Percentiles rank a stretch among this genome's conserved stretches.
Evolutionary conservation across 2,113 vertebrate genomes (phyloP).

Genomic region (Colossoma macropomum): DNA sequence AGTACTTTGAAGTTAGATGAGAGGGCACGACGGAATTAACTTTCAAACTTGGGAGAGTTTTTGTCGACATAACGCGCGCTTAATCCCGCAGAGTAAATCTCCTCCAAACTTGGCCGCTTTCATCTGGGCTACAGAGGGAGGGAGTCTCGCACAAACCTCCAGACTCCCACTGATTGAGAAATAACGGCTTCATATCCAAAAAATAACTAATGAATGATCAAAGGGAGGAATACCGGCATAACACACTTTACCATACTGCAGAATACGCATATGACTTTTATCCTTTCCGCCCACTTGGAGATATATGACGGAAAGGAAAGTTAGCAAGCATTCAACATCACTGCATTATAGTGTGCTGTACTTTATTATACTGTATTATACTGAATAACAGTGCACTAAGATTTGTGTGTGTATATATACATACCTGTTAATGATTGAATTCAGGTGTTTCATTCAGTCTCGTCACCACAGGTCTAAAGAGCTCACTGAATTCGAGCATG

Average conservation of each 20-base stretch:
- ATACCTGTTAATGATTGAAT: too few relatives aligned
- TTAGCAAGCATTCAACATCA: neutral
- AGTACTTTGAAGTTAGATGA: conserved; percentile 14
- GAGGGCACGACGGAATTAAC: neutral
- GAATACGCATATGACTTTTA: neutral
- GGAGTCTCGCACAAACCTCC: conserved; percentile 4
- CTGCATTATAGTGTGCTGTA: neutral
- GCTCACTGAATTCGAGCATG: too few relatives aligned
- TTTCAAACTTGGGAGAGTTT: neutral
- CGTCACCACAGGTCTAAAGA: too few relatives aligned
- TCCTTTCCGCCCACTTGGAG: too few relatives aligned
- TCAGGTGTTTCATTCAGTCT: too few relatives aligned
- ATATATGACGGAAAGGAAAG: neutral
- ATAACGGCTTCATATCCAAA: conserved; percentile 44
- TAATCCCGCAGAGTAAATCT: conserved; percentile 5
- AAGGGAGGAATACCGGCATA: conserved; percentile 39
- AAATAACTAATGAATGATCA: conserved; percentile 58
- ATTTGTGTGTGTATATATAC: too few relatives aligned
- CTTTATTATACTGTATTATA: too few relatives aligned
- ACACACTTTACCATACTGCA: neutral
- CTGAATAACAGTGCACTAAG: neutral
- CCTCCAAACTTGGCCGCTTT: conserved; percentile 2
- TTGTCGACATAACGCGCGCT: neutral
- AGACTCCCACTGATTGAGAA: conserved; percentile 35
- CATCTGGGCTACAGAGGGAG: conserved; percentile 18